These are phyloP conservation scores for Lepetodrilus schrolli DNA, from an alignment of 2,888 invertebrate genomes.

Conservation along the genomic window DNA sequence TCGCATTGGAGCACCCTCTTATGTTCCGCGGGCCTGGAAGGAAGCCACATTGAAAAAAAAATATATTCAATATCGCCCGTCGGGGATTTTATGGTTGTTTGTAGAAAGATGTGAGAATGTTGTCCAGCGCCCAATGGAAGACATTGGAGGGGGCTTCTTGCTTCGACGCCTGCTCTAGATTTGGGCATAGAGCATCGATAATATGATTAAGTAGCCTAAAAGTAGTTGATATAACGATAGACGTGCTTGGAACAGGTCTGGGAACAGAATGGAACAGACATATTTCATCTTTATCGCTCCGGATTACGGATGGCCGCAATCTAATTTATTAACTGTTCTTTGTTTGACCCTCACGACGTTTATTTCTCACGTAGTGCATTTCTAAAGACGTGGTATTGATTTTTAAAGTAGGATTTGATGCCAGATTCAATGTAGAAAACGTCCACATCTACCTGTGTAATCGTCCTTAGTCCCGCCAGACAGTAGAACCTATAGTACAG, in stretches of 20 bases:
- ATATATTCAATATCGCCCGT: constrained; percentile 1
- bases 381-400: constrained; percentile 6
- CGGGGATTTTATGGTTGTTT: constrained; percentile 12
- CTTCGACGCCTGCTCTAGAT: neutral
- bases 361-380: constrained; percentile 16
- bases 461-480: too few species aligned
- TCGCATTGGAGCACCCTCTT: neutral
- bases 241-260: constrained; percentile 11
- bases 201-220: constrained; percentile 24
- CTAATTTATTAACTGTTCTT: constrained; percentile 24
- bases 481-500: too few species aligned
- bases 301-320: constrained; percentile 4
- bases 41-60: constrained; percentile 20
- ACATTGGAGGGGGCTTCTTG: neutral
- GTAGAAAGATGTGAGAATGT: neutral
- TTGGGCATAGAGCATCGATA: constrained; percentile 13
- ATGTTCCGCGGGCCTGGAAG: neutral
- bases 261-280: constrained; percentile 19
- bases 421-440: constrained; percentile 7
- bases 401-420: constrained; percentile 28
- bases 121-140: constrained; percentile 18
- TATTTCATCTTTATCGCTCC: constrained; percentile 20
- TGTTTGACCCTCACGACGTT: constrained; percentile 11
- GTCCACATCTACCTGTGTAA: neutral
- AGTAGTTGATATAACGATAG: constrained; percentile 25